Conservation (phyloP, 2,888 invertebrate genomes). For the Mimachlamys varia region DNA sequence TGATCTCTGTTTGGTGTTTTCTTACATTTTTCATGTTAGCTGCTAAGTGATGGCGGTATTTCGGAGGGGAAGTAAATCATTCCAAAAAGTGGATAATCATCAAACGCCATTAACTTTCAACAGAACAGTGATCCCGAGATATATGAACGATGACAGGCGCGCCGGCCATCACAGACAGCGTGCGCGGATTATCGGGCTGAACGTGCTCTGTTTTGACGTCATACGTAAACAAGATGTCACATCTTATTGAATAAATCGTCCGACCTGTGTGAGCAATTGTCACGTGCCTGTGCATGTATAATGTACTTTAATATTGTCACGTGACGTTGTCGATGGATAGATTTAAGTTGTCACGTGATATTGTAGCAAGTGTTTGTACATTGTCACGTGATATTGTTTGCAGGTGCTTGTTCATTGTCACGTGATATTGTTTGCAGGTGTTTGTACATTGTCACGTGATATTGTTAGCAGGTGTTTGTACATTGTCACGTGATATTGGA, state of each 20-base stretch:
- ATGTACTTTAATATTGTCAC: not conserved
- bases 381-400: no score
- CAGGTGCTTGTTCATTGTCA: no score
- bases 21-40: not conserved
- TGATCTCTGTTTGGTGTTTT: no score
- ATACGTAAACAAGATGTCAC: conserved; percentile 23
- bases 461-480: no score
- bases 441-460: no score
- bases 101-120: conserved; percentile 25
- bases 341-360: no score
- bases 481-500: no score
- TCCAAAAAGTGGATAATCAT: not conserved
- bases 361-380: no score
- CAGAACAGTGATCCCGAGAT: conserved; percentile 29
- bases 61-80: not conserved
- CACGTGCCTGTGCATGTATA: not conserved
- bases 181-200: conserved; percentile 18
- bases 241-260: conserved; percentile 26
- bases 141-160: not conserved
- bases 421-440: no score
- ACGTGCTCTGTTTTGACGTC: conserved; percentile 34
- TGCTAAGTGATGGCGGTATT: not conserved
- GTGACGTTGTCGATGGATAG: no score
- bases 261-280: not conserved
- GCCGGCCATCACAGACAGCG: not conserved